Evolutionary conservation across 1,140 invertebrate species (phyloP), one percentile per base, ranked within the genome.

Genomic region (Cyclargus thomasi): DNA sequence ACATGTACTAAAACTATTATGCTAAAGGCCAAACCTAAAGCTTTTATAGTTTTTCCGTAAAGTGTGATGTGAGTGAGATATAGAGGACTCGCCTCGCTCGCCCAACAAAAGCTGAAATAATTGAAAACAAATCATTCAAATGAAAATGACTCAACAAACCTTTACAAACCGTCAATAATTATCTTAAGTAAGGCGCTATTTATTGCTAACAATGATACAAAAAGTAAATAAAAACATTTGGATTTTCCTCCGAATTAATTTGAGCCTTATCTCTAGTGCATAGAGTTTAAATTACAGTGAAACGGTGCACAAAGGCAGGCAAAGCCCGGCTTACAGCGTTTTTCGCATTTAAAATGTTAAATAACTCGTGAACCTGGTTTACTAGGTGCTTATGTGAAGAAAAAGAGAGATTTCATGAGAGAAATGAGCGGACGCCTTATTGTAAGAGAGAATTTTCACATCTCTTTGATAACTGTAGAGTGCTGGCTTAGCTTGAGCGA

Each of bases 281-380:
- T 47, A 16, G 39, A 8, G 39, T 47, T 11, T 14, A 47, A 14
- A 47, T 47, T 47, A 47, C 39, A 47, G 39, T 47, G 39, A 14
- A 7, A 29, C 6, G 39, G 39, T 16, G 2, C 39, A 47, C 39
- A 47, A 47, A 47, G 39, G 8, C 3, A 47, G 39, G 0, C 10
- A 47, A 47, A 47, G 39, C 39, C 29, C 39, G 39, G 39, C 39
- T 47, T 47, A 47, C 39, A 14, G 39, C 1, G 39, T 47, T 47
- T 47, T 47, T 47, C 39, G 39, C 39, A 47, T 47, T 47, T 47
- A 47, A 47, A 47, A 47, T 47, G 39, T 47, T 47, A 47, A 47
- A 47, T 47, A 47, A 47, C 39, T 47, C 39, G 39, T 47, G 39
- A 47, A 47, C 39, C 39, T 47, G 39, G 39, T 47, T 47, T 47